Percentiles rank a stretch among this genome's conserved stretches.
Evolutionary conservation across 2,888 invertebrate genomes (phyloP).

Genomic region (Ormia ochracea): DNA sequence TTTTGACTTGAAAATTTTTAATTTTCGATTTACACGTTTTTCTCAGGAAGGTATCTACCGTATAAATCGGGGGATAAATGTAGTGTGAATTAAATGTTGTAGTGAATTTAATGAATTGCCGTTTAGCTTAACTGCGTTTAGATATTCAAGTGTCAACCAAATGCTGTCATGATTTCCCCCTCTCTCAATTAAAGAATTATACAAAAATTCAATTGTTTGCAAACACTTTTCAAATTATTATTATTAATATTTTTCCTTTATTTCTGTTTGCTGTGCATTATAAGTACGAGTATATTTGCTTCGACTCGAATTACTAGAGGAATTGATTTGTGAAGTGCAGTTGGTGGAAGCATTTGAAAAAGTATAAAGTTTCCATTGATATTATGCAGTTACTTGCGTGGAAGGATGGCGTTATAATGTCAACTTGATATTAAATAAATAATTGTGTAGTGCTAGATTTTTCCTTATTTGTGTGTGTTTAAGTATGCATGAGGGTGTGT

Average conservation of each 20-base stretch:
- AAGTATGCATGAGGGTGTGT: background rate
- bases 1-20: too few relatives aligned
- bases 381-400: conserved; percentile 14
- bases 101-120: background rate
- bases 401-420: conserved; percentile 7
- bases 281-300: background rate
- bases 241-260: background rate
- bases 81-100: too few relatives aligned
- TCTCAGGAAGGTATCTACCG: too few relatives aligned
- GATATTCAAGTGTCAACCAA: conserved; percentile 41
- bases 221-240: conserved; percentile 17
- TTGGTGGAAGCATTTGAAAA: conserved; percentile 15
- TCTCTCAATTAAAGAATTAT: conserved; percentile 28
- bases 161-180: conserved; percentile 16
- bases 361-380: conserved; percentile 40
- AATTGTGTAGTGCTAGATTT: conserved; percentile 13
- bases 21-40: too few relatives aligned
- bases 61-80: too few relatives aligned
- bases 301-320: conserved; percentile 1
- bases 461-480: background rate
- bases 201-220: conserved; percentile 19
- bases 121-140: conserved; percentile 24
- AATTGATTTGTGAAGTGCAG: conserved; percentile 10
- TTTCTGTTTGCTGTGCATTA: too few relatives aligned
- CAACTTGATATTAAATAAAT: conserved; percentile 37